Evolutionary conservation across 2,888 invertebrate species (phyloP), one percentile per base, ranked within the genome.

Genomic region (Chaitophorus viminalis): DNA sequence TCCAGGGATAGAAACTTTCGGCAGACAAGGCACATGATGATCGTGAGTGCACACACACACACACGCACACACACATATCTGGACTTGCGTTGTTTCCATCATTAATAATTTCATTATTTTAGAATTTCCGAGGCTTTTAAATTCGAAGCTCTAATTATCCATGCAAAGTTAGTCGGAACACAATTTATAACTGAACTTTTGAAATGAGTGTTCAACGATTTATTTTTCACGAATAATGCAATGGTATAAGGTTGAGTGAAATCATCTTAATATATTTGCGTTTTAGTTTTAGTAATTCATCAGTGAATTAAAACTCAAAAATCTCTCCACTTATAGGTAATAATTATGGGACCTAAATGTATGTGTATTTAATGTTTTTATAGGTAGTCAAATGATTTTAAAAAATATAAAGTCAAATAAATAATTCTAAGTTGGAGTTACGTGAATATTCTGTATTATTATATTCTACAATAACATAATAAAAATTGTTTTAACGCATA

Each of bases 101-200:
- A 74, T 79, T 86, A 86, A 86, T 72, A 74, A 86, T 25, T 54
- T 79, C 70, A 39, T 68, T 70, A 70, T 76, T 68, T 68, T 1
- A 14, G 52, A 70, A 33, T 54, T 70, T 21, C 68, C 14, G 21
- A 78, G 33, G 54, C 70, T 52, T 78, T 76, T 65, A 29, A 52
- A 70, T 36, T 54, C 54, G 33, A 52, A n/a, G 52, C 52, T 70
- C 33, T 78, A 85, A 85, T 70, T 70, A 72, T 78, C 78, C 70
- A 78, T 29, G 70, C 52, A 36, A 70, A 70, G 70, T 78, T 78
- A n/a, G 85, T 25, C 72, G 29, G 85, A 54, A 39, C 54, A 21
- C 52, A 11, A 78, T 85, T 54, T 68, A 85, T 78, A 70, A 78
- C 54, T 70, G 52, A 78, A 78, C 52, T 85, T 72, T 70, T 31